A percentile compares a stretch with the other conserved stretches of the same genome.
Evolutionary conservation across 2,113 vertebrate species (phyloP).

Genomic region (Camelus bactrianus): DNA sequence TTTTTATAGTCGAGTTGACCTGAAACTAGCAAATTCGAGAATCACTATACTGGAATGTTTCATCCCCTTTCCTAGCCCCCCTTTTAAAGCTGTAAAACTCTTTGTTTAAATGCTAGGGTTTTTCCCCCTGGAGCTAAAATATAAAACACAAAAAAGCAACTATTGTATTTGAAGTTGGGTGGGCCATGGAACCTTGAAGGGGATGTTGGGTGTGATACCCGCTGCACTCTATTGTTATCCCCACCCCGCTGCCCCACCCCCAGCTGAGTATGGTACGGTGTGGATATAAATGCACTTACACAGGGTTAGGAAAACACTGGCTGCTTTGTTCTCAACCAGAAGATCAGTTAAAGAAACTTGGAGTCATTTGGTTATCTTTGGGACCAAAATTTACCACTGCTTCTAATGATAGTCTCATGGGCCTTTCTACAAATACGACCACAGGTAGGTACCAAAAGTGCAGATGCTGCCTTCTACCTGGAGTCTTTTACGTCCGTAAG

Average conservation of each 20-base stretch:
- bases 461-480: neutral
- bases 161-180: neutral
- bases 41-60: neutral
- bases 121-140: neutral
- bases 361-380: neutral
- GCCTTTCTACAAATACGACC: neutral
- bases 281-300: neutral
- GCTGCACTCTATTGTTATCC: neutral
- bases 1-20: too few species aligned
- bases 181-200: neutral
- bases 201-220: neutral
- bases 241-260: too few species aligned
- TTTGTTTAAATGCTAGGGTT: neutral
- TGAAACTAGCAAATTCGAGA: neutral
- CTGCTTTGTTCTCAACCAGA: neutral
- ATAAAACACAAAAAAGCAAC: neutral
- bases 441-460: neutral
- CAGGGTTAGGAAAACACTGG: neutral
- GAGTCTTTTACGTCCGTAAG: neutral
- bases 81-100: neutral
- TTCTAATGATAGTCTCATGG: neutral
- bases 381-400: neutral
- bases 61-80: fast-evolving
- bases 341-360: neutral
- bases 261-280: neutral